Conservation (phyloP, 2,797 vertebrate genomes). For the Pseudopleuronectes americanus region DNA sequence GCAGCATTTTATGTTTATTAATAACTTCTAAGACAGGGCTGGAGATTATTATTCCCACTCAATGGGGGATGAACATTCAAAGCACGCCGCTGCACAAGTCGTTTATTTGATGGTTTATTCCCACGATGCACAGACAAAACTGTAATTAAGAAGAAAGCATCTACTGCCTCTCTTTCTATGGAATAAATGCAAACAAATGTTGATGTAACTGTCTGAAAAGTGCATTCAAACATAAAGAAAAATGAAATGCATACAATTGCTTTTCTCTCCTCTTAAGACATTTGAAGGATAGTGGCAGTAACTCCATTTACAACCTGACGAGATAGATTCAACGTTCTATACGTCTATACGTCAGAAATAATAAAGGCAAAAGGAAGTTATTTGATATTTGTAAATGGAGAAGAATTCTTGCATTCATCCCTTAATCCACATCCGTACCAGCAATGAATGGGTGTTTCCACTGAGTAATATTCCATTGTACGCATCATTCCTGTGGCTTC, state of each 20-base stretch:
- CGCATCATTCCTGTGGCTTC: no score
- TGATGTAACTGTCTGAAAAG: background rate
- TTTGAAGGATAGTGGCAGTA: no score
- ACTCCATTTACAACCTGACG: no score
- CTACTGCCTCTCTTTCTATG: background rate
- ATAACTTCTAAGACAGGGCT: slow-evolving; percentile 12
- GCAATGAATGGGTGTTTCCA: no score
- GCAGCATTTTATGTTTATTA: slow-evolving; percentile 31
- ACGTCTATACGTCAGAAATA: background rate
- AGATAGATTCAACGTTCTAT: no score
- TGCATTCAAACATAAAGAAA: background rate
- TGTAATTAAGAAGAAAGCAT: slow-evolving; percentile 3
- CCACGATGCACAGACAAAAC: background rate
- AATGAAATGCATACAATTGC: background rate
- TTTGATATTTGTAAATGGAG: no score
- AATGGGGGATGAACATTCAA: background rate
- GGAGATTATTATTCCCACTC: slow-evolving; percentile 8
- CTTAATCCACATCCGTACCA: background rate
- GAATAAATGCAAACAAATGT: background rate
- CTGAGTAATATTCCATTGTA: no score
- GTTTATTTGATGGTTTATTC: slow-evolving; percentile 13
- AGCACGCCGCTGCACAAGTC: background rate
- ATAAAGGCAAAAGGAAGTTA: no score
- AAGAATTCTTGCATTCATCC: slow-evolving; percentile 11
- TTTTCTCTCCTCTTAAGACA: background rate